phyloP scores from a whole-genome alignment of 2,888 invertebrate species.

The Acanthosepion lycidas region DNA sequence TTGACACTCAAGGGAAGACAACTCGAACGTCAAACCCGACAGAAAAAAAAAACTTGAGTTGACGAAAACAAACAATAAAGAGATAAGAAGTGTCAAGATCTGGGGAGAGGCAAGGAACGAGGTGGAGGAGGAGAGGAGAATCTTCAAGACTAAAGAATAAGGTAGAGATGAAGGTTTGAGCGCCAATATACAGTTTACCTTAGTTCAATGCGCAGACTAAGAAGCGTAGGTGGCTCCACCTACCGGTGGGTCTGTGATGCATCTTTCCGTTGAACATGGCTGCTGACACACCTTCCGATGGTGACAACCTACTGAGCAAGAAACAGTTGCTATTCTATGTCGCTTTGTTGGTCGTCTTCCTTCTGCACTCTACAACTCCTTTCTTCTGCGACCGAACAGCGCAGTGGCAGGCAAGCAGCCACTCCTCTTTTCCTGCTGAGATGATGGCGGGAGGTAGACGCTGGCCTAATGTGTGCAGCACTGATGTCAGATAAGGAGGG shows the following conservation, averaged over 20 bases:
- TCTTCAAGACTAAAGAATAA: neutral
- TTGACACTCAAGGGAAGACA: conserved; percentile 20
- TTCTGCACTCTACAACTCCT: neutral
- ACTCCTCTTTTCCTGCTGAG: neutral
- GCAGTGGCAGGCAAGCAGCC: neutral
- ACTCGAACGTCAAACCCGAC: neutral
- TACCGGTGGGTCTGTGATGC: neutral
- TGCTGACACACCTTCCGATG: neutral
- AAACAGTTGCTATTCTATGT: neutral
- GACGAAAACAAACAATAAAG: neutral
- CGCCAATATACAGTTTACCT: neutral
- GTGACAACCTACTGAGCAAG: neutral
- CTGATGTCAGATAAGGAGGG: neutral
- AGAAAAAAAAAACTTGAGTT: neutral
- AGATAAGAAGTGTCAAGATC: neutral
- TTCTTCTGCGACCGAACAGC: neutral
- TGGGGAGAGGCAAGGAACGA: neutral
- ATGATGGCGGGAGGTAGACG: neutral
- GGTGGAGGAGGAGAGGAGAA: neutral
- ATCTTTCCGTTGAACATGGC: neutral
- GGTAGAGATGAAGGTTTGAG: neutral
- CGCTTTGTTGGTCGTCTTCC: neutral
- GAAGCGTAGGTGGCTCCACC: neutral
- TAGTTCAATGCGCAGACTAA: neutral
- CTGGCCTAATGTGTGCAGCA: neutral